phyloP scores from a whole-genome alignment of 2,113 vertebrate species.

The Mixornis gularis region DNA sequence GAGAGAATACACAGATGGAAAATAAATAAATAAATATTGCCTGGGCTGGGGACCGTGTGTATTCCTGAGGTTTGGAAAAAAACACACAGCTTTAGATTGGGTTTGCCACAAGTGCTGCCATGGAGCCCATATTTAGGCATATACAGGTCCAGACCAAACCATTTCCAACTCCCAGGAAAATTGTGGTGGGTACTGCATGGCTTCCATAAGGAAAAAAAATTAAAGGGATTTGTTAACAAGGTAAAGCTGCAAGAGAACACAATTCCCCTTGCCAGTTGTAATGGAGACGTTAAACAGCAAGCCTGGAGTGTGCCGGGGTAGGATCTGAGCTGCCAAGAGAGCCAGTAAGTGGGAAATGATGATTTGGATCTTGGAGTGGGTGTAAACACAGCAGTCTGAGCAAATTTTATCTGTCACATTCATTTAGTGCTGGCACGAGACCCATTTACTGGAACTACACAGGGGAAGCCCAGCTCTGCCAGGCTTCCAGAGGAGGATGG shows the following conservation, averaged over 20 bases:
- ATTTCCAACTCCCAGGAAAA: conserved; percentile 19
- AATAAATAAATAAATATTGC: background rate
- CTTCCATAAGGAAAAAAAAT: background rate
- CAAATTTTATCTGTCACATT: conserved; percentile 62
- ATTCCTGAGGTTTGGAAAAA: background rate
- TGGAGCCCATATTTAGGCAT: background rate
- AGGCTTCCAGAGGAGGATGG: conserved; percentile 19
- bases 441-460: background rate
- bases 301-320: conserved; percentile 13
- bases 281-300: conserved; percentile 59
- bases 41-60: background rate
- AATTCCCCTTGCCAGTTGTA: conserved; percentile 37
- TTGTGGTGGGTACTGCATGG: background rate
- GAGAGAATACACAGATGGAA: background rate
- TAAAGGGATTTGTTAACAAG: conserved; percentile 30
- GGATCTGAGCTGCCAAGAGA: conserved; percentile 55
- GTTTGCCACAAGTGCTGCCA: background rate
- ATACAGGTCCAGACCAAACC: background rate
- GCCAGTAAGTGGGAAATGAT: conserved; percentile 38
- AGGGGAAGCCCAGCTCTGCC: conserved; percentile 21
- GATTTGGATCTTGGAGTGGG: conserved; percentile 53
- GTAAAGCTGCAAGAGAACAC: conserved; percentile 34
- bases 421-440: conserved; percentile 37
- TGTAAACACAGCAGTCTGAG: conserved; percentile 61
- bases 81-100: background rate